Evolutionary conservation across 1,140 invertebrate species (phyloP), one percentile per base, ranked within the genome.

Genomic region (Bombus confusus): DNA sequence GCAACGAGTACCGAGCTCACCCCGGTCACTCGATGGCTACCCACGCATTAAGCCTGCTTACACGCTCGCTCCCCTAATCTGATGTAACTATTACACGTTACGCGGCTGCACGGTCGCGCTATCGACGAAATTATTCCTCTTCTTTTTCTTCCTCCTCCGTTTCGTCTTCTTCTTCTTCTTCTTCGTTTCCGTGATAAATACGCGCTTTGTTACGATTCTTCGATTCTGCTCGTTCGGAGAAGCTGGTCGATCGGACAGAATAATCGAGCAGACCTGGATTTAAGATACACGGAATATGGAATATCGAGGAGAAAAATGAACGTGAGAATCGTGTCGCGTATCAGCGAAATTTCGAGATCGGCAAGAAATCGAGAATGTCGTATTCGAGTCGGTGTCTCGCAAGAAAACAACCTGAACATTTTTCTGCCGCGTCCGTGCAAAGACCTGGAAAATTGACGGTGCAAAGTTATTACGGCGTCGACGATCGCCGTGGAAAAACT

Each of bases 31-130:
- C 90, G 75, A 92, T 91, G 90, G 87, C 81, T 91, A 91, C 87
- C 92, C 92, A 85, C 79, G 83, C 83, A 92, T 92, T 93, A 92
- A 76, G 87, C 74, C 86, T 89, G 87, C 80, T 92, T 92, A 92
- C 89, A 91, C 91, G 91, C 91, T 90, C 90, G 82, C 76, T 72
- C 28, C 79, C 80, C 76, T 91, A 92, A 93, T 93, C 93, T 93
- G 93, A 93, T 93, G 91, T 92, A 93, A 93, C 92, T 93, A 92
- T 93, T 93, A 93, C 91, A 91, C 89, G 89, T 93, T 92, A 93
- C 88, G 91, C 91, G 91, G 87, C 77, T 39, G 57, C 83, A 85
- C 83, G 68, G 74, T 64, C 69, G 62, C 31, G 12, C 22, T 69
- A 85, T 85, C 83, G 66, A 85, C 77, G 37, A 57, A 59, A 73